Evolutionary conservation across 1,140 invertebrate genomes (phyloP), one percentile per base, ranked within the genome.

Genomic region (Lethrus apterus): DNA sequence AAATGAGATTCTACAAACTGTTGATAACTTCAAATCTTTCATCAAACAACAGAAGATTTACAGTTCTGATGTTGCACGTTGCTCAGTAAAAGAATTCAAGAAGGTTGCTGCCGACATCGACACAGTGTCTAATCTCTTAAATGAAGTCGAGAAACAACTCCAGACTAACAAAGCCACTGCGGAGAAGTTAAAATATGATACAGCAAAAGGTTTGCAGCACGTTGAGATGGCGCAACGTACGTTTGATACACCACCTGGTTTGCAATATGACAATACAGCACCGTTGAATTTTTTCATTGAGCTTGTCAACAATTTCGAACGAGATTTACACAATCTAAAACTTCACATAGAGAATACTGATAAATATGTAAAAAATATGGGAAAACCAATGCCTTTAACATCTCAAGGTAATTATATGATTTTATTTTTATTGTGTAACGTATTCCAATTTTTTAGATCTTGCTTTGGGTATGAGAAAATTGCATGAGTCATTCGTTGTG

Each of bases 401-500:
- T 78, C 83, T 0, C 77, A 84, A 64, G 83, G 83, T 77, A 61
- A 65, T 10, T 42, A 40, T 24, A 7, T 26, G 5, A 7, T 21
- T 4, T 9, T 23, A 23, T 24, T 21, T 11, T n/a, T 40, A 10
- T 9, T 13, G 21, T 10, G 2, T 18, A 38, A 38, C 21, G 11
- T 40, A 18, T 7, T 36, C 2, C 20, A 18, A 18, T 15, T 40
- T 69, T 64, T 40, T 62, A 87, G 86, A 88, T 68, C 57, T 88
- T 33, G 76, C 79, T 8, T 61, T 77, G 33, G 81, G 86, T 11
- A 80, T 93, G 60, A 78, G 77, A 35, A 81, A 86, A 56, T 75
- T 92, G 35, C 86, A 93, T 58, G 87, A 90, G 60, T 85, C 84
- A 2, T 81, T 93, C 50, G 79, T 93, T 13, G 84, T 87, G 2